Evolutionary conservation across 2,113 vertebrate genomes (phyloP), one percentile per base, ranked within the genome.

Genomic region (Ancistrus triradiatus): DNA sequence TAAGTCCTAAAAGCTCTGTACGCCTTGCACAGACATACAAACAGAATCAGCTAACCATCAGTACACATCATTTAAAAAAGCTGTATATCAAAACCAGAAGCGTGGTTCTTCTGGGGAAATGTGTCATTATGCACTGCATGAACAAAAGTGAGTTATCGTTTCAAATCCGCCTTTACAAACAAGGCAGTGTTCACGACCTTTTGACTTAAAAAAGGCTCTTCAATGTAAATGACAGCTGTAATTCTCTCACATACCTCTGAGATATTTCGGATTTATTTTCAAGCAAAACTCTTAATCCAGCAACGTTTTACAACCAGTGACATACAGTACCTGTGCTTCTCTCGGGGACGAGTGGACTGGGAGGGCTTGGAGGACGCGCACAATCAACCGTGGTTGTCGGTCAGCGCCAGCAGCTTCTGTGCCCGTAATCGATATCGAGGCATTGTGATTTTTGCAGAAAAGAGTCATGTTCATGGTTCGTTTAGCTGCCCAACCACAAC

Each of bases 401-500:
- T 69, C 75, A 81, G 71, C 68, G 62, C 70, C 59, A 79, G 78
- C 81, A 82, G 78, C 79, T 47, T 72, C 75, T 71, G 72, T 77
- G 75, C 68, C 70, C 71, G 74, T 75, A 76, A 78, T 59, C 55
- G 59, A 60, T 22, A 76, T 80, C 72, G 80, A 87, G 87, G 83
- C 81, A 80, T 82, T 79, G 81, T 82, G 76, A 83, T 82, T 84
- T 84, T 81, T 76, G 81, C 78, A 63, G 71, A 51, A 73, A 65
- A 82, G 74, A 80, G 65, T 63, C 69, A 78, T 73, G 70, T 79
- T 78, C 66, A 70, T 76, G 49, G 76, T 70, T 85, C 73, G 71
- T 78, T 83, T 88, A 88, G 87, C 85, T 90, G 86, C 85, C 82
- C 85, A 78, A 85, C 84, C 86, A 85, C n/a, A n/a, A n/a, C 83